These are phyloP conservation scores for Notechis scutatus DNA, from an alignment of 2,113 vertebrate genomes.

Conservation along the genomic window DNA sequence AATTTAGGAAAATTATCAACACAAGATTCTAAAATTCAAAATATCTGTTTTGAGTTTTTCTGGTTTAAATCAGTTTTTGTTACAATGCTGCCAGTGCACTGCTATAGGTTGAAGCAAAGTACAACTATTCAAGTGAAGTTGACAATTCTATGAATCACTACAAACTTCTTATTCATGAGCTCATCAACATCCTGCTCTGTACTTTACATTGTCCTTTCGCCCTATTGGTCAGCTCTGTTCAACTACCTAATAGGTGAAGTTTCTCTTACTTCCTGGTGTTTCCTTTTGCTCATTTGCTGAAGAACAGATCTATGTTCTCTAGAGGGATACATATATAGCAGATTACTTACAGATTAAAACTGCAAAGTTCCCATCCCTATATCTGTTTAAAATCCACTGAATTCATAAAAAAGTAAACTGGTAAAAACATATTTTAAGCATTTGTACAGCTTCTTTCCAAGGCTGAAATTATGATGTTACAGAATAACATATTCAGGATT, in stretches of 20 bases:
- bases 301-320: background rate
- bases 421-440: background rate
- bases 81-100: background rate
- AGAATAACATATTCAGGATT: background rate
- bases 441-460: background rate
- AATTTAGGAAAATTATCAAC: slow-evolving; percentile 24
- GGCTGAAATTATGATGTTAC: background rate
- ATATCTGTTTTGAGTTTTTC: background rate
- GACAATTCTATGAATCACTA: background rate
- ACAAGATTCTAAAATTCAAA: background rate
- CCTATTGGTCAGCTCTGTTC: background rate
- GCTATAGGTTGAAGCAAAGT: background rate
- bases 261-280: background rate
- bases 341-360: background rate
- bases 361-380: background rate
- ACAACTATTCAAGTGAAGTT: background rate
- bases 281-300: background rate
- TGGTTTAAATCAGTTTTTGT: background rate
- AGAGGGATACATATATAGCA: background rate
- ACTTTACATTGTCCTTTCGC: background rate
- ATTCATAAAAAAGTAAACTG: background rate
- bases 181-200: background rate
- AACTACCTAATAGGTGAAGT: background rate
- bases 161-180: background rate
- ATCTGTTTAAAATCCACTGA: background rate